Conservation (phyloP, 2,797 vertebrate genomes). For the Betta splendens region DNA sequence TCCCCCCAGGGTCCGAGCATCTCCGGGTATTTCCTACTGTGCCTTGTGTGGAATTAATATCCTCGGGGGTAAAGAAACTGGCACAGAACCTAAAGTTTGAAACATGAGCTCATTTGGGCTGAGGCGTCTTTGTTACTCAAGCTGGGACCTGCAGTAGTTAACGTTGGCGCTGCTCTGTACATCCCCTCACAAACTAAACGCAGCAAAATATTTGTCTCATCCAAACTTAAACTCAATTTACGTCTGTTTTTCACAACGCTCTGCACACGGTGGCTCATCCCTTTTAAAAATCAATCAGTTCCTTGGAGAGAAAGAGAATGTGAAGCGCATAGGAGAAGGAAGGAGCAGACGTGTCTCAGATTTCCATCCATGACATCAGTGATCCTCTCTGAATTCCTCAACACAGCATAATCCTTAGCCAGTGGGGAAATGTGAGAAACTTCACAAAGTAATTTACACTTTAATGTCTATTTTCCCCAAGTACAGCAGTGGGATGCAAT, state of each 20-base stretch:
- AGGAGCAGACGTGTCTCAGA: conserved; percentile 24
- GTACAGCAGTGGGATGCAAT: conserved; percentile 32
- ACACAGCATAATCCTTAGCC: conserved; percentile 44
- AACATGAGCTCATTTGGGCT: conserved; percentile 22
- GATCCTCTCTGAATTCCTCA: conserved; percentile 55
- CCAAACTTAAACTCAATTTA: conserved; percentile 7
- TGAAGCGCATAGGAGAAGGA: conserved; percentile 9
- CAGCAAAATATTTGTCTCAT: conserved; percentile 9
- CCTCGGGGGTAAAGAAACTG: conserved; percentile 64
- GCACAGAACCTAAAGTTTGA: conserved; percentile 40
- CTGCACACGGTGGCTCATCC: conserved; percentile 10
- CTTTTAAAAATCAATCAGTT: conserved; percentile 9
- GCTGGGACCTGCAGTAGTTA: neutral
- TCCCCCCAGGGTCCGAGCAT: too few relatives aligned
- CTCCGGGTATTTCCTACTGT: conserved; percentile 55
- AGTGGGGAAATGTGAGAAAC: conserved; percentile 54
- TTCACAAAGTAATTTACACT: conserved; percentile 59
- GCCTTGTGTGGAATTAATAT: conserved; percentile 56
- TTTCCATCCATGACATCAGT: conserved; percentile 42
- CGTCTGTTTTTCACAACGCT: conserved; percentile 21
- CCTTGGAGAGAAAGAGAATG: conserved; percentile 19
- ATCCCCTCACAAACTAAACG: neutral
- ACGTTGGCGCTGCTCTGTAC: conserved; percentile 1
- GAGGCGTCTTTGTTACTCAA: neutral
- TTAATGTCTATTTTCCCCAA: conserved; percentile 46